Conservation (phyloP, 2,113 vertebrate genomes). For the Andinoacara biseriatus region DNA sequence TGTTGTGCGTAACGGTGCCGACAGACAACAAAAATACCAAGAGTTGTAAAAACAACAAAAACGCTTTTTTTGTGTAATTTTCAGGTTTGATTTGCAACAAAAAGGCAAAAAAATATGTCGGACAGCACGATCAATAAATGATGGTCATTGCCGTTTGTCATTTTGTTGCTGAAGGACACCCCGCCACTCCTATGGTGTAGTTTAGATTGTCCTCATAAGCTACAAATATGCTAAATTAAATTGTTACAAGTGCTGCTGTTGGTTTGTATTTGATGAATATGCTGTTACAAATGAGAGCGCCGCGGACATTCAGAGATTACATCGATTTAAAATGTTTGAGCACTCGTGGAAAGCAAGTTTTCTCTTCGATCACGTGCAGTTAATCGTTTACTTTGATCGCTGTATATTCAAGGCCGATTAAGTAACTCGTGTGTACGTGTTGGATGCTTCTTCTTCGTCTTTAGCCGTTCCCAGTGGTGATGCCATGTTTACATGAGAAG, state of each 20-base stretch:
- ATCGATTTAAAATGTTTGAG: not conserved
- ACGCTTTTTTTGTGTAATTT: not conserved
- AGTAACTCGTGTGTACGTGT: not conserved
- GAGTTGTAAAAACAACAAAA: not conserved
- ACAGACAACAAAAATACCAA: not conserved
- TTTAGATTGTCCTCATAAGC: no score
- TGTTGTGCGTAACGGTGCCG: not conserved
- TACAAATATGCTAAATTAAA: no score
- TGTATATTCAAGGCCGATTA: not conserved
- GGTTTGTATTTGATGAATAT: not conserved
- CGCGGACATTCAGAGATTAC: not conserved
- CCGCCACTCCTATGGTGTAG: no score
- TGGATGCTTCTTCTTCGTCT: not conserved
- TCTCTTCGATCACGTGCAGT: not conserved
- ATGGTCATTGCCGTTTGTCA: no score
- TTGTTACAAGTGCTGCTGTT: not conserved
- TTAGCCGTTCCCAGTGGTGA: not conserved
- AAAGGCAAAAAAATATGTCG: no score
- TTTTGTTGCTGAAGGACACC: no score
- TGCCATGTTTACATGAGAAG: accelerated
- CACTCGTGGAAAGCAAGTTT: not conserved
- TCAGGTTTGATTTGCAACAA: not conserved
- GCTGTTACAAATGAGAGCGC: not conserved
- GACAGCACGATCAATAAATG: no score
- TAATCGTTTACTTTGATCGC: not conserved